A percentile compares a stretch with the other conserved stretches of the same genome.
Conservation (phyloP, 2,888 invertebrate genomes). For the Gerosis bhagava region DNA sequence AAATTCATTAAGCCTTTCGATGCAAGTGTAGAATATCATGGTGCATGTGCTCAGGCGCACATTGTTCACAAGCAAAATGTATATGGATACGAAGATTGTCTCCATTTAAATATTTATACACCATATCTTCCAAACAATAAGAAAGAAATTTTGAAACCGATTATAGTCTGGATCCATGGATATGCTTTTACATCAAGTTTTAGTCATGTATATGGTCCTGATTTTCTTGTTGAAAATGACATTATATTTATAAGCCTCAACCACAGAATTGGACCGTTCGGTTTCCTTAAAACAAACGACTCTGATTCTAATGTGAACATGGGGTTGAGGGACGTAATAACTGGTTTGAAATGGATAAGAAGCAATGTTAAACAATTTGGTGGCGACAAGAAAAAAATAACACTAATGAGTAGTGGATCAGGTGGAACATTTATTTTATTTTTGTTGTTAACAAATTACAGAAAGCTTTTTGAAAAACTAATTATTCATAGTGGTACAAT, state of each 20-base stretch:
- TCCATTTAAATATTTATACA: conserved; percentile 87
- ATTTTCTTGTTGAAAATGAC: conserved; percentile 68
- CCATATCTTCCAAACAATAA: conserved; percentile 61
- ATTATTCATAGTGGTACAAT: conserved; percentile 71
- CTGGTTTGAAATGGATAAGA: conserved; percentile 69
- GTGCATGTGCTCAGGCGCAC: conserved; percentile 84
- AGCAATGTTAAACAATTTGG: conserved; percentile 59
- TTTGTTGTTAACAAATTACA: conserved; percentile 55
- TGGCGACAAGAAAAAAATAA: conserved; percentile 61
- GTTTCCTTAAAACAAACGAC: conserved; percentile 64
- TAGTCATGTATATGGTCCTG: conserved; percentile 68
- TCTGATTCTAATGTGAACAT: conserved; percentile 59
- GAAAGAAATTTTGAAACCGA: conserved; percentile 43
- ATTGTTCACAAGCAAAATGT: conserved; percentile 57
- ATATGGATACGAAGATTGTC: conserved; percentile 83
- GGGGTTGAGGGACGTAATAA: conserved; percentile 71
- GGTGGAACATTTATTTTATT: conserved; percentile 62
- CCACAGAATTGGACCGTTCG: conserved; percentile 68
- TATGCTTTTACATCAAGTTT: conserved; percentile 68
- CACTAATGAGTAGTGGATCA: conserved; percentile 66
- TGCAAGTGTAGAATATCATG: conserved; percentile 72
- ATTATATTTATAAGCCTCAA: conserved; percentile 59
- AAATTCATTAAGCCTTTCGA: conserved; percentile 80
- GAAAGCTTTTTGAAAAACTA: conserved; percentile 60
- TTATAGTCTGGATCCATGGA: conserved; percentile 72